Conservation (phyloP, 2,888 invertebrate species). For the Altica lythri region DNA sequence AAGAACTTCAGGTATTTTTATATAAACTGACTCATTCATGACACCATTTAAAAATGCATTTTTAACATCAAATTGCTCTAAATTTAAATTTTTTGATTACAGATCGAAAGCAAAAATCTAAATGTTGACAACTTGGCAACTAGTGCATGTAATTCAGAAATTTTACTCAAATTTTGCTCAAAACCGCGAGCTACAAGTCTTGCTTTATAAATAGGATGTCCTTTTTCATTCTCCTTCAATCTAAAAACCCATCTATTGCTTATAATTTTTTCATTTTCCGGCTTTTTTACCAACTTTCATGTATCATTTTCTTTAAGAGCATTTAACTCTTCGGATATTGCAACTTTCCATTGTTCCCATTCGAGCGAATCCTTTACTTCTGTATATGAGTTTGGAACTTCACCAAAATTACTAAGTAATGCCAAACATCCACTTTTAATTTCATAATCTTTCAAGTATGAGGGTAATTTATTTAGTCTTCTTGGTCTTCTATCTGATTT, state of each 20-base stretch:
- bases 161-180: conserved; percentile 14
- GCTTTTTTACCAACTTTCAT: conserved; percentile 25
- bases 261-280: conserved; percentile 23
- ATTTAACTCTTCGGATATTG: conserved; percentile 24
- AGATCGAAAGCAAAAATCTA: conserved; percentile 18
- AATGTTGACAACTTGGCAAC: neutral
- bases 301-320: conserved; percentile 26
- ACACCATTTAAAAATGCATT: conserved; percentile 23
- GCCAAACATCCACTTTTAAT: conserved; percentile 30
- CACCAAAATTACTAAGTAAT: conserved; percentile 25
- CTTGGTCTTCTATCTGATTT: conserved; percentile 19
- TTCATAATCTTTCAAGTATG: conserved; percentile 26
- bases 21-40: conserved; percentile 16
- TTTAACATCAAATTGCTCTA: conserved; percentile 27
- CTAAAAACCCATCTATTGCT: conserved; percentile 26
- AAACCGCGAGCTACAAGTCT: conserved; percentile 30
- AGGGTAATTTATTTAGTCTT: conserved; percentile 26
- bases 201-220: conserved; percentile 29
- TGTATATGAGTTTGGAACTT: conserved; percentile 21
- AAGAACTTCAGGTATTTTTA: conserved; percentile 22
- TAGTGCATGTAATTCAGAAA: neutral
- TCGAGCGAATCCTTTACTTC: conserved; percentile 23
- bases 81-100: conserved; percentile 14
- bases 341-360: conserved; percentile 26
- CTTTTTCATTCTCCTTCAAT: conserved; percentile 21